A percentile compares a stretch with the other conserved stretches of the same genome.
Conservation (phyloP, 2,888 invertebrate species). For the Pristionchus entomophagus region DNA sequence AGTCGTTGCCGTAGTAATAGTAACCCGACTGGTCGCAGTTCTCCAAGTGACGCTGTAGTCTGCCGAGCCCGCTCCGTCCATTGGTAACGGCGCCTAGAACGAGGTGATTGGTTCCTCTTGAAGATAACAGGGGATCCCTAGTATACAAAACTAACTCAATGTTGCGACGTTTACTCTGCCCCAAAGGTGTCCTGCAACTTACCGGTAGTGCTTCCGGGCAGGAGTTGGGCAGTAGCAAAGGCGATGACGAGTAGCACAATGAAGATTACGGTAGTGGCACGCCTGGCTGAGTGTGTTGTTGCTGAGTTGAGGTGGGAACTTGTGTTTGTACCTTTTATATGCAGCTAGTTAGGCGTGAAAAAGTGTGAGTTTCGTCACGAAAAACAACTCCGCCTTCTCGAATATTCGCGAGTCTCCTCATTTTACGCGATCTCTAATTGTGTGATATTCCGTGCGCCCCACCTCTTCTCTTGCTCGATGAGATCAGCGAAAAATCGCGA, state of each 20-base stretch:
- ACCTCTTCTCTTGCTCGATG: background rate
- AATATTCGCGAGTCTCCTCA: background rate
- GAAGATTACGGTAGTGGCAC: background rate
- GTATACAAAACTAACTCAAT: background rate
- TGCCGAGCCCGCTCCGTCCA: background rate
- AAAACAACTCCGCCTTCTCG: background rate
- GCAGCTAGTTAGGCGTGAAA: background rate
- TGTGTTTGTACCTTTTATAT: background rate
- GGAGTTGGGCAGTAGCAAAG: background rate
- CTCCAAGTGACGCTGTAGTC: background rate
- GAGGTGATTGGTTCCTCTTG: background rate
- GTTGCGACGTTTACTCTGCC: too few relatives aligned
- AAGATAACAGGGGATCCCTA: background rate
- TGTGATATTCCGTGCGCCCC: background rate
- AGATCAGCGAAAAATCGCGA: background rate
- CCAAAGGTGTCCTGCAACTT: background rate
- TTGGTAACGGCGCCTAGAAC: background rate
- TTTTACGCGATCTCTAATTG: background rate
- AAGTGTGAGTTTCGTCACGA: constrained; percentile 21
- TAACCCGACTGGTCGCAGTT: background rate
- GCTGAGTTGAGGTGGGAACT: background rate
- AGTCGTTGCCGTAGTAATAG: background rate
- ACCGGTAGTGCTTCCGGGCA: background rate
- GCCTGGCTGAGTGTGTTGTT: too few relatives aligned
- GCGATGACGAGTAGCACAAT: background rate